Evolutionary conservation across 2,113 vertebrate genomes (phyloP), one percentile per base, ranked within the genome.

Genomic region (Lonchura striata): DNA sequence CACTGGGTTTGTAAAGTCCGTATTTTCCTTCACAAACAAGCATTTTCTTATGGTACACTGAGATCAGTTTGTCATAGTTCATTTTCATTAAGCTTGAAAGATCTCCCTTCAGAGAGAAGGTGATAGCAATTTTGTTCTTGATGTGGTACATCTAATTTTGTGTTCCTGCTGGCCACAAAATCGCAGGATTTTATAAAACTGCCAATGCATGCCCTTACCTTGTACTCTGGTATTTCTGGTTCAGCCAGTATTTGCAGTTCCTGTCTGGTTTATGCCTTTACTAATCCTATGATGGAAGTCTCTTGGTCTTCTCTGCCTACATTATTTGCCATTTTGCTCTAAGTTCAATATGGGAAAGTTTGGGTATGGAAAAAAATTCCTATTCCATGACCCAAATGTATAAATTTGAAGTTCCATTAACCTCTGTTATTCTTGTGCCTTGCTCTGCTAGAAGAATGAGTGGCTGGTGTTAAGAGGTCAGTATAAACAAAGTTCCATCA

Each of bases 51-150:
- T 18, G 25, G 71, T 80, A 71, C 0, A 0, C 82, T 96, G 86
- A 84, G 75, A 92, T 90, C 91, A 87, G 79, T 93, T 93, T 91
- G 46, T 89, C 65, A 63, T 39, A 81, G 64, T 89, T 95, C 33
- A 76, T 93, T 82, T 89, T 92, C 94, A 65, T 6, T 71, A 77
- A 94, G n/a, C 37, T 83, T 91, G 78, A 39, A 71, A 94, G 35
- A 68, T 66, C 47, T 93, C 9, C 7, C 42, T 92, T 78, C 86
- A 60, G 59, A 64, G 49, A 94, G 31, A 70, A 89, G 33, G 37
- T 85, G 78, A 23, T 71, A 53, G 31, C 63, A 64, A 23, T 71
- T 95, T 41, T 80, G 25, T 52, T 94, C 19, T 69, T 72, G 15
- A 13, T 90, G 42, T 64, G 44, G 9, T 82, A 35, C 91, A 86